Evolutionary conservation across 2,113 vertebrate species (phyloP).

Genomic region (Amphiprion percula): DNA sequence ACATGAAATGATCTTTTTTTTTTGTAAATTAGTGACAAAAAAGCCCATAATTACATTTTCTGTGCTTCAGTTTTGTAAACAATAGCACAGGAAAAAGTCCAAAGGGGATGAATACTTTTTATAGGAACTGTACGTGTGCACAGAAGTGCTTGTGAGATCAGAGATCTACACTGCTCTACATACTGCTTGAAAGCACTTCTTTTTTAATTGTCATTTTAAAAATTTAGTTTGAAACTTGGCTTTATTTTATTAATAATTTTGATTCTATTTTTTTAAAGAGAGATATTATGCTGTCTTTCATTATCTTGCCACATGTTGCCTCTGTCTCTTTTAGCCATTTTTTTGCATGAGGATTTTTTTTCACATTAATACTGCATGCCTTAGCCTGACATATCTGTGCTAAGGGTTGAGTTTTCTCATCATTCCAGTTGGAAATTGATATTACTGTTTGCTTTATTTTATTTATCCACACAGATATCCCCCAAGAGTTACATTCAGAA

Average conservation of each 20-base stretch:
- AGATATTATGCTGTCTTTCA: conserved; percentile 6
- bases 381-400: conserved; percentile 16
- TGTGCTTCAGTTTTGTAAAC: conserved; percentile 50
- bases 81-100: conserved; percentile 33
- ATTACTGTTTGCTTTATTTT: conserved; percentile 57
- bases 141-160: conserved; percentile 42
- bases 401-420: conserved; percentile 24
- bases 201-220: conserved; percentile 35
- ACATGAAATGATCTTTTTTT: conserved; percentile 7
- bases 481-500: conserved; percentile 65
- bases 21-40: conserved; percentile 4
- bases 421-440: conserved; percentile 36
- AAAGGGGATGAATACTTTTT: conserved; percentile 60
- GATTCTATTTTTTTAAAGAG: conserved; percentile 11
- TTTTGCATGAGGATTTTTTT: not conserved
- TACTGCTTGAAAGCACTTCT: conserved; percentile 45
- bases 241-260: conserved; percentile 35
- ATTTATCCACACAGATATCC: conserved; percentile 35
- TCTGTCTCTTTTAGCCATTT: not conserved
- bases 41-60: conserved; percentile 46
- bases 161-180: conserved; percentile 46
- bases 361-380: conserved; percentile 23
- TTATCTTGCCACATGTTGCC: conserved; percentile 19
- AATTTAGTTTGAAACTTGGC: conserved; percentile 29
- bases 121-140: conserved; percentile 30